Percentiles rank a stretch among this genome's conserved stretches.
phyloP scores from a whole-genome alignment of 2,797 vertebrate genomes.

The Urophycis tenuis region DNA sequence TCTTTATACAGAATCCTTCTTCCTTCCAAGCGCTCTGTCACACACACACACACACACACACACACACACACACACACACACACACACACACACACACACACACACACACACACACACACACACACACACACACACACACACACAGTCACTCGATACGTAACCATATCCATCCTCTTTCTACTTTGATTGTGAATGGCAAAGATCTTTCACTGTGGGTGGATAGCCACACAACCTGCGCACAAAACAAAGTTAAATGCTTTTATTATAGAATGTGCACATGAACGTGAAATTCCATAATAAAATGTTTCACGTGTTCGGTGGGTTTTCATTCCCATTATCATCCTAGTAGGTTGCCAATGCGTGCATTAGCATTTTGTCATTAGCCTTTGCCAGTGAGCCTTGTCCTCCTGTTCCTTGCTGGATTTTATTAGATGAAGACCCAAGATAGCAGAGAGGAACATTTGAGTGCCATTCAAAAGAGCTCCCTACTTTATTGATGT shows the following conservation, averaged over 20 bases:
- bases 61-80: constrained; percentile 23
- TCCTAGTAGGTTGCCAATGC: no score
- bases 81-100: constrained; percentile 17
- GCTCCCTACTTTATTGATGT: not conserved
- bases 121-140: constrained; percentile 19
- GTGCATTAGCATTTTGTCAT: not conserved
- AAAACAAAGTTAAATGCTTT: not conserved
- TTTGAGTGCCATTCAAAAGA: not conserved
- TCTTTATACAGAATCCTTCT: not conserved
- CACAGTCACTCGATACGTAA: constrained; percentile 66
- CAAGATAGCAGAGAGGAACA: not conserved
- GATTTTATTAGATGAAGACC: not conserved
- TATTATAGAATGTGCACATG: not conserved
- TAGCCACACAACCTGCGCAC: constrained; percentile 6
- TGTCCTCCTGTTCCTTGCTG: not conserved
- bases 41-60: constrained; percentile 19
- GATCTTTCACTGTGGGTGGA: constrained; percentile 35
- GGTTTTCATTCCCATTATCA: not conserved
- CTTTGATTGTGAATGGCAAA: constrained; percentile 38
- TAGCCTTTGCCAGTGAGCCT: not conserved
- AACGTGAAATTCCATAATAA: not conserved
- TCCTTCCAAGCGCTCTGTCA: constrained; percentile 11
- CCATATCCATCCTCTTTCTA: constrained; percentile 45
- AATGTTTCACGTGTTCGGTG: not conserved
- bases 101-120: constrained; percentile 14